These are phyloP conservation scores for Ganaspis sp. DNA, from an alignment of 1,140 invertebrate species.

Conservation along the genomic window DNA sequence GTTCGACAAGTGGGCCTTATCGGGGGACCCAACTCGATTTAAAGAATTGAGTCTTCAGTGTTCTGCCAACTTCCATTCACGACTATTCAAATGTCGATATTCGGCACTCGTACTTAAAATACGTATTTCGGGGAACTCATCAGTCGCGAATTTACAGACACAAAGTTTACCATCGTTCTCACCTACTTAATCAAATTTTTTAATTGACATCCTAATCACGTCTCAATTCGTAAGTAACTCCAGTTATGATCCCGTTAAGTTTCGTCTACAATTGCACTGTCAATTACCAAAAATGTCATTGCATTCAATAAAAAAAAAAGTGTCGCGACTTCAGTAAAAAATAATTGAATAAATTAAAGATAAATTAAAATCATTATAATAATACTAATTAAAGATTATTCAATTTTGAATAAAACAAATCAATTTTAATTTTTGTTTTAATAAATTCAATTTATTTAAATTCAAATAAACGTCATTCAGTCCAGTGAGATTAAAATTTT, in stretches of 20 bases:
- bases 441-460: no score
- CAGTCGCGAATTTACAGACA: slow-evolving; percentile 34
- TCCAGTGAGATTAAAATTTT: no score
- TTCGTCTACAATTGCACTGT: background rate
- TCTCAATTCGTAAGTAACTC: slow-evolving; percentile 45
- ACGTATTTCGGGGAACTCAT: background rate
- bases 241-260: slow-evolving; percentile 33
- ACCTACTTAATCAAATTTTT: slow-evolving; percentile 48
- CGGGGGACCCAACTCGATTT: slow-evolving; percentile 48
- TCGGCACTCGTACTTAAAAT: slow-evolving; percentile 33
- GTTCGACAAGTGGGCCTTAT: slow-evolving; percentile 48
- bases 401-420: no score
- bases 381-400: no score
- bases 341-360: no score
- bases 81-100: slow-evolving; percentile 39
- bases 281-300: no score
- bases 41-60: slow-evolving; percentile 42
- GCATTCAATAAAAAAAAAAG: background rate
- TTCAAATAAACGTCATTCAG: no score
- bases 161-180: slow-evolving; percentile 37
- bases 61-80: slow-evolving; percentile 46
- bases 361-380: no score
- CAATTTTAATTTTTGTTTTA: no score
- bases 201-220: slow-evolving; percentile 49
- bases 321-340: no score